These are phyloP conservation scores for Nasonia vitripennis DNA, from an alignment of 1,140 invertebrate genomes.

Conservation along the genomic window DNA sequence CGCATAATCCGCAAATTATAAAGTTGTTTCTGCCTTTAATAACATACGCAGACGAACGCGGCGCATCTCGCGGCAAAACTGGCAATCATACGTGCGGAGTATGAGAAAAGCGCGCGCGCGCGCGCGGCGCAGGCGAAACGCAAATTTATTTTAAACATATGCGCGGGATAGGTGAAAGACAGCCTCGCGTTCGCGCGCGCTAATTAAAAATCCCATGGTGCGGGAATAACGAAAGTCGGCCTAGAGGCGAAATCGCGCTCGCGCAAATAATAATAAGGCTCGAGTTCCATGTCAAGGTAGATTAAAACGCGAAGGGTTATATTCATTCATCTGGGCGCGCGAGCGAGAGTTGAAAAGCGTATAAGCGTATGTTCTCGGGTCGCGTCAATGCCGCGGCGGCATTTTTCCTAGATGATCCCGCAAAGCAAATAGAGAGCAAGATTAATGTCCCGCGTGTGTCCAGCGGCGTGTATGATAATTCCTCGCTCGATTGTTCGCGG, in stretches of 20 bases:
- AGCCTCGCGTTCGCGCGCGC: background rate
- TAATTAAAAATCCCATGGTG: slow-evolving; percentile 36
- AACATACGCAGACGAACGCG: background rate
- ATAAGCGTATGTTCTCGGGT: background rate
- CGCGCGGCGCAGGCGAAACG: background rate
- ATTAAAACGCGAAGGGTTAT: slow-evolving; percentile 43
- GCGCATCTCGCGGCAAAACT: background rate
- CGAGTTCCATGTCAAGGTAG: slow-evolving; percentile 32
- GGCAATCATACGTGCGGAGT: background rate
- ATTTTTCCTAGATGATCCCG: slow-evolving; percentile 17
- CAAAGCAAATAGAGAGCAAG: slow-evolving; percentile 44
- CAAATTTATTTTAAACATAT: slow-evolving; percentile 27
- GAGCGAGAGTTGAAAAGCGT: background rate
- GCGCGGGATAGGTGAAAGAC: background rate
- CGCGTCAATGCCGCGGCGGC: slow-evolving; percentile 17
- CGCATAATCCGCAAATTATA: slow-evolving; percentile 8
- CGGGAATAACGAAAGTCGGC: background rate
- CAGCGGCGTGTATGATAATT: slow-evolving; percentile 39
- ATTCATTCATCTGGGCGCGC: slow-evolving; percentile 21
- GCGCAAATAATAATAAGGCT: slow-evolving; percentile 36
- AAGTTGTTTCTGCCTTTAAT: slow-evolving; percentile 29
- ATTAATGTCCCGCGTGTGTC: slow-evolving; percentile 37
- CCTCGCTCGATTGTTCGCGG: slow-evolving; percentile 14
- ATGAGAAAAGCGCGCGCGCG: background rate
- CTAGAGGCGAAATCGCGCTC: slow-evolving; percentile 31